A percentile compares a stretch with the other conserved stretches of the same genome.
Conservation (phyloP, 1,140 invertebrate genomes). For the Lysiphlebus fabarum region DNA sequence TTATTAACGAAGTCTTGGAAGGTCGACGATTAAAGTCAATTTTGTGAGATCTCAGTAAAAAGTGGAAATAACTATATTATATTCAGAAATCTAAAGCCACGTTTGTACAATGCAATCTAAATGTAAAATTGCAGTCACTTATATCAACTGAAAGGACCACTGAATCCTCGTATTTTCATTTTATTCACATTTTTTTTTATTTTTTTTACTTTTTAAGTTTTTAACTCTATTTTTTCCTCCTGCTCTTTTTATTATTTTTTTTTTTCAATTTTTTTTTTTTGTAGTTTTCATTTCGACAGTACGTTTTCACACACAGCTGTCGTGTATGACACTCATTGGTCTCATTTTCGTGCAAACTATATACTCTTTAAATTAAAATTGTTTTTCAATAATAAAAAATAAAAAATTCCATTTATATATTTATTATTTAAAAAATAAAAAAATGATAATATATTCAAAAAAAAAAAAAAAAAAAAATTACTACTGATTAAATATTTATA, state of each 20-base stretch:
- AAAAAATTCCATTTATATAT: too few relatives aligned
- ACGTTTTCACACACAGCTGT: too few relatives aligned
- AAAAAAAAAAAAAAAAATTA: too few relatives aligned
- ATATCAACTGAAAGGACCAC: neutral
- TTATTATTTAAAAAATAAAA: too few relatives aligned
- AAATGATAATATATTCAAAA: too few relatives aligned
- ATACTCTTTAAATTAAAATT: too few relatives aligned
- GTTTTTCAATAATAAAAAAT: too few relatives aligned
- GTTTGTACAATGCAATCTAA: slow-evolving; percentile 7
- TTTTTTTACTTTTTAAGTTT: neutral
- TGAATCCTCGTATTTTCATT: slow-evolving; percentile 5
- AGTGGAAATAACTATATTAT: neutral
- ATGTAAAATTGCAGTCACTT: slow-evolving; percentile 2
- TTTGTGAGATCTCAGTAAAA: neutral
- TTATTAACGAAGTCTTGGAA: slow-evolving; percentile 13
- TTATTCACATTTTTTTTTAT: neutral
- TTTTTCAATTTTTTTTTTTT: too few relatives aligned
- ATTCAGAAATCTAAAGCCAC: neutral
- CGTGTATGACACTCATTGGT: too few relatives aligned
- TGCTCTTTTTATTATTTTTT: neutral
- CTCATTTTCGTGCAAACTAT: too few relatives aligned
- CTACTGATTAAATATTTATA: too few relatives aligned
- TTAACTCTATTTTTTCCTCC: neutral
- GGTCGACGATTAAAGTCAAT: slow-evolving; percentile 13
- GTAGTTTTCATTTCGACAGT: too few relatives aligned